These are phyloP conservation scores for Sycophila sp. DNA, from an alignment of 1,140 invertebrate genomes.

Conservation along the genomic window DNA sequence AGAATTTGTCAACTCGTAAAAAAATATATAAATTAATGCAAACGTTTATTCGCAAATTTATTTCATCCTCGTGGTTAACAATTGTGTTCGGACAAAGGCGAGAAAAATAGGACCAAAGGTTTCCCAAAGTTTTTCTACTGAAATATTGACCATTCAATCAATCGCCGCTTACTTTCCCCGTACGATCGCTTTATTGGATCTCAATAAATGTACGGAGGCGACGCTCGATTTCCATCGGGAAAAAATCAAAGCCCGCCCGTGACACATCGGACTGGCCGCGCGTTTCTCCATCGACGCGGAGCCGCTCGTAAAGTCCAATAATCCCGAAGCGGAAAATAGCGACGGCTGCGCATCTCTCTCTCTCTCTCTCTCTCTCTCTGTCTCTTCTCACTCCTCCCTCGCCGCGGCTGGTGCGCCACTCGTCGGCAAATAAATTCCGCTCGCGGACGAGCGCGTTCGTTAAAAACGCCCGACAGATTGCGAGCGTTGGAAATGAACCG, in stretches of 20 bases:
- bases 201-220: neutral
- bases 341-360: neutral
- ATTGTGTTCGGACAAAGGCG: too few species aligned
- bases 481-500: constrained; percentile 23
- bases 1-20: too few species aligned
- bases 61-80: too few species aligned
- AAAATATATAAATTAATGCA: neutral
- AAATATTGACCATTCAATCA: neutral
- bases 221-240: neutral
- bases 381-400: too few species aligned
- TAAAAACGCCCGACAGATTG: constrained; percentile 27
- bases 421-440: constrained; percentile 21
- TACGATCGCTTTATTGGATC: constrained; percentile 1
- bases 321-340: constrained; percentile 24
- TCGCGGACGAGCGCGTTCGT: neutral
- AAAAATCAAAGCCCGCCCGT: neutral
- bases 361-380: neutral
- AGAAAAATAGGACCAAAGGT: neutral
- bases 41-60: too few species aligned
- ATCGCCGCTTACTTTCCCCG: neutral
- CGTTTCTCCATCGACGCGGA: neutral
- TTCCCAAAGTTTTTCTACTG: constrained; percentile 6
- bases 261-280: too few species aligned
- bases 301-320: too few species aligned
- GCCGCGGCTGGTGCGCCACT: too few species aligned